phyloP scores from a whole-genome alignment of 2,888 invertebrate genomes.

The Vanessa cardui region DNA sequence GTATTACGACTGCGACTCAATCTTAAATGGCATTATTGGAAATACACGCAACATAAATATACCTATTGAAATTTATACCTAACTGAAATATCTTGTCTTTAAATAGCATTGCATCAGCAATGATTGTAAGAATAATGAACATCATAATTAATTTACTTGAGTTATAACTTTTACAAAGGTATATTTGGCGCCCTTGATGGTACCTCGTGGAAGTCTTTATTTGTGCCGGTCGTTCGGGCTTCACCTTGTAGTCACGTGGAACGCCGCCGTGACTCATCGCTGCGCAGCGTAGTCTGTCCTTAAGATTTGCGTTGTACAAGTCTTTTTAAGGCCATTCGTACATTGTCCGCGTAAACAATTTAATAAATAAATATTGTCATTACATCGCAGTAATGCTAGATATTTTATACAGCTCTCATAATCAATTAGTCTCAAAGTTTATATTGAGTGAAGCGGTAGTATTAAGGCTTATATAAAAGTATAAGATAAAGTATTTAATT shows the following conservation, averaged over 20 bases:
- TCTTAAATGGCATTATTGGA: slow-evolving; percentile 1
- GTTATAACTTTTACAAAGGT: neutral
- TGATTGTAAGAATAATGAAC: too few relatives aligned
- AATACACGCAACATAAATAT: neutral
- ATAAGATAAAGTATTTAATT: neutral
- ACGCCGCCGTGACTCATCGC: slow-evolving; percentile 56
- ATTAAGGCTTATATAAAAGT: too few relatives aligned
- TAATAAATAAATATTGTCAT: neutral
- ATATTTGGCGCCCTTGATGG: slow-evolving; percentile 13
- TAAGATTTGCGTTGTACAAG: slow-evolving; percentile 34
- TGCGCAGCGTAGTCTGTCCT: slow-evolving; percentile 44
- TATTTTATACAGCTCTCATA: too few relatives aligned
- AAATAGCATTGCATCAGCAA: too few relatives aligned
- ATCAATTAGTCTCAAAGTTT: too few relatives aligned
- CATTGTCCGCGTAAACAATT: slow-evolving; percentile 2
- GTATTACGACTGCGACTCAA: neutral
- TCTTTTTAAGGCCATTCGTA: slow-evolving; percentile 12
- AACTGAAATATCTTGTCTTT: too few relatives aligned
- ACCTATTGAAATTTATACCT: too few relatives aligned
- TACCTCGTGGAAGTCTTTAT: slow-evolving; percentile 17
- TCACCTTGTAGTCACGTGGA: slow-evolving; percentile 72
- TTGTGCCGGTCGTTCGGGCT: slow-evolving; percentile 51
- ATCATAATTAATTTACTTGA: too few relatives aligned
- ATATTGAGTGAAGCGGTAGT: too few relatives aligned
- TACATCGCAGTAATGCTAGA: neutral